Evolutionary conservation across 2,797 vertebrate genomes (phyloP).

Genomic region (Hypotaenidia philippensis): DNA sequence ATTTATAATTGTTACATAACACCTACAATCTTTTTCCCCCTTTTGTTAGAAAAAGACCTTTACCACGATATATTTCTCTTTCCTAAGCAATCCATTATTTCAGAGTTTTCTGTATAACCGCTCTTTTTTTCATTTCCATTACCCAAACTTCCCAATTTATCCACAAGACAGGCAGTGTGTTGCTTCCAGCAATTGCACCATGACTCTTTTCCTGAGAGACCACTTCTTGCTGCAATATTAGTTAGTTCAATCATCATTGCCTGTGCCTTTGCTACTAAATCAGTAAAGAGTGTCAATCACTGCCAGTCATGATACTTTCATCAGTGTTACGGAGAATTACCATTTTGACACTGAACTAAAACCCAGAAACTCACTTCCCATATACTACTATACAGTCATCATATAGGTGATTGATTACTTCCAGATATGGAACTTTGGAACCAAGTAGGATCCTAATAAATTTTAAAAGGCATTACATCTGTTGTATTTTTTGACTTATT

Average conservation of each 20-base stretch:
- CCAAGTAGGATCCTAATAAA: background rate
- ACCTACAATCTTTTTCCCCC: background rate
- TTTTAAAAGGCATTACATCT: background rate
- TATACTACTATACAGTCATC: background rate
- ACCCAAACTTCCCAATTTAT: conserved; percentile 27
- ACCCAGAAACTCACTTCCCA: background rate
- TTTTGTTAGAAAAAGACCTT: background rate
- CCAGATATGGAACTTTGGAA: background rate
- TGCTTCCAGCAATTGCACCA: background rate
- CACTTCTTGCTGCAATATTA: background rate
- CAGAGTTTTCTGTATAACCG: conserved; percentile 39
- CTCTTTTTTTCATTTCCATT: conserved; percentile 38
- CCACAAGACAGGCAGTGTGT: background rate
- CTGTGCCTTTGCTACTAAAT: background rate
- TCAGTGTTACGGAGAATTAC: background rate
- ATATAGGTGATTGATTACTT: background rate
- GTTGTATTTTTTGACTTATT: background rate
- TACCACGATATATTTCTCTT: background rate
- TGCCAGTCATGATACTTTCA: background rate
- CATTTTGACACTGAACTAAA: background rate
- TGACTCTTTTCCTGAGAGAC: background rate
- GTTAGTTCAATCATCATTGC: background rate
- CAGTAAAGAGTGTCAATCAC: background rate
- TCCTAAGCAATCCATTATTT: background rate
- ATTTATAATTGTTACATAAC: conserved; percentile 5